phyloP scores from a whole-genome alignment of 2,797 vertebrate genomes.

The Falco cherrug region DNA sequence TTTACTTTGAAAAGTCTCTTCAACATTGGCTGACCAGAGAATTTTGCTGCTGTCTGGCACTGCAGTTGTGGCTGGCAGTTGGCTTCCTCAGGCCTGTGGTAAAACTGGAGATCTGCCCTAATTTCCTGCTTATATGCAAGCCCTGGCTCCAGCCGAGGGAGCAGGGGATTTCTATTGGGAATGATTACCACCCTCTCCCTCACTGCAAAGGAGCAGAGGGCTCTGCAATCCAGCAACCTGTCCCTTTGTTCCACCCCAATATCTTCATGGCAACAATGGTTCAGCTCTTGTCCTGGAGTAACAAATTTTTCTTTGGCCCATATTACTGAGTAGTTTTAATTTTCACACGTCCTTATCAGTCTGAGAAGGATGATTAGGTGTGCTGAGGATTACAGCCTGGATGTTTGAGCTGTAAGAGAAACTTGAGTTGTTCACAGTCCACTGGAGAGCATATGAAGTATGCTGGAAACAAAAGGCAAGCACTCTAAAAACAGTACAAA shows the following conservation, averaged over 20 bases:
- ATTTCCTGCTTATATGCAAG: background rate
- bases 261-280: rapidly evolving
- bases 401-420: background rate
- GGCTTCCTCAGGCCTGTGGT: background rate
- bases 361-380: background rate
- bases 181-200: background rate
- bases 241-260: background rate
- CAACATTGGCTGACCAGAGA: rapidly evolving
- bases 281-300: background rate
- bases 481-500: background rate
- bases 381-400: background rate
- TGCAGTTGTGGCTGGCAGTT: background rate
- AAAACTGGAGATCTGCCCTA: background rate
- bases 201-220: background rate
- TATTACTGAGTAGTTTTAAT: background rate
- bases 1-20: background rate
- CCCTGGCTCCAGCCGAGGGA: background rate
- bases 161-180: background rate
- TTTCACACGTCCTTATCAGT: background rate
- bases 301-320: background rate
- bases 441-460: background rate
- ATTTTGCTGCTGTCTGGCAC: background rate
- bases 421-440: background rate
- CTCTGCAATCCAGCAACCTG: background rate
- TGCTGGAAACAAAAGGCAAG: background rate